These are phyloP conservation scores for Athene noctua DNA, from an alignment of 2,113 vertebrate species.

Conservation along the genomic window DNA sequence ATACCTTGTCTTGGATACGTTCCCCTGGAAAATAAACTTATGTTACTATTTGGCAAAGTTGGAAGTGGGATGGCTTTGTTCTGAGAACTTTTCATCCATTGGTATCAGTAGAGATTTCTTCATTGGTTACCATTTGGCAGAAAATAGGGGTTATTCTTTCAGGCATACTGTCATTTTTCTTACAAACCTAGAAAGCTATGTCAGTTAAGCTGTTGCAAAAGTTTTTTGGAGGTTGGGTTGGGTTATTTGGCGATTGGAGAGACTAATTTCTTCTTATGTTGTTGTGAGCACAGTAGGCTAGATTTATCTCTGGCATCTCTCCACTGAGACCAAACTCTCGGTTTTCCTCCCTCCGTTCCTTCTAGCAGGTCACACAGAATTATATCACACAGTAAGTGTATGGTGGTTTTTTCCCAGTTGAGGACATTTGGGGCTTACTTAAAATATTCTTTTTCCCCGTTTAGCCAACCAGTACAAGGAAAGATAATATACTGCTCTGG, in stretches of 20 bases:
- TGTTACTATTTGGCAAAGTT: background rate
- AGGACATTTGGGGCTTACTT: background rate
- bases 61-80: background rate
- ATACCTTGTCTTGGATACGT: background rate
- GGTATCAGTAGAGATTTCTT: background rate
- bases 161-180: background rate
- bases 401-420: background rate
- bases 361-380: background rate
- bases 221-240: background rate
- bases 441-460: background rate
- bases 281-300: background rate
- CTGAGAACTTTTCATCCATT: background rate
- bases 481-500: background rate
- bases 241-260: background rate
- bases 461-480: background rate
- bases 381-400: background rate
- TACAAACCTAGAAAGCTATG: background rate
- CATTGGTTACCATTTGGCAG: background rate
- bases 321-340: background rate
- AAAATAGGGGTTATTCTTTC: background rate
- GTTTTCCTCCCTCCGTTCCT: background rate
- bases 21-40: conserved; percentile 31
- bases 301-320: background rate
- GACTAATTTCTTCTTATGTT: background rate
- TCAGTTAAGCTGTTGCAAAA: background rate